These are phyloP conservation scores for Hystrix cristata DNA, from an alignment of 2,113 vertebrate species.

Conservation along the genomic window DNA sequence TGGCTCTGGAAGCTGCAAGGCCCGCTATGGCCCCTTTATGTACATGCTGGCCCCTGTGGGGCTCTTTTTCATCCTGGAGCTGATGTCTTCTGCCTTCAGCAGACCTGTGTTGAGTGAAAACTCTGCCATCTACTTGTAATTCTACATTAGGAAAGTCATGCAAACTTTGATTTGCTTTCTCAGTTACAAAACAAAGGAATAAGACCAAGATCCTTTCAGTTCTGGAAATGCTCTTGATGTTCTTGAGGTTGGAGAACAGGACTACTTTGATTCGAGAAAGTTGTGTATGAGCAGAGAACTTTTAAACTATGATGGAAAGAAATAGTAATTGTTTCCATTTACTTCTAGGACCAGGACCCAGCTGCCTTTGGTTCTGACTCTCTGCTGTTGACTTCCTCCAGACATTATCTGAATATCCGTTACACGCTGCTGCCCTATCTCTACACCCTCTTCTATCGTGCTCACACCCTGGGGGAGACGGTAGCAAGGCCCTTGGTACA, in stretches of 20 bases:
- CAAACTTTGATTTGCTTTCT: not conserved
- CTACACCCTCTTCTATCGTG: conserved; percentile 96
- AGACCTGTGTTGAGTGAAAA: not conserved
- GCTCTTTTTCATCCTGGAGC: not conserved
- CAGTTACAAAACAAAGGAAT: not conserved
- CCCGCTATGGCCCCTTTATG: not conserved
- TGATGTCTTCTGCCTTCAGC: not conserved
- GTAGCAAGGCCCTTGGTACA: conserved; percentile 95
- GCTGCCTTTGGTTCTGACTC: conserved; percentile 91
- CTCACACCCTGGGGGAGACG: conserved; percentile 92
- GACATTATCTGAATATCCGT: conserved; percentile 93
- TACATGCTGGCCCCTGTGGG: not conserved
- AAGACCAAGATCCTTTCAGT: not conserved
- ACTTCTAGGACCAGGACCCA: conserved; percentile 94
- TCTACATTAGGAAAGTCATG: not conserved
- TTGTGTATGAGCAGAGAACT: not conserved
- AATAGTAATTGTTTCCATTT: not conserved
- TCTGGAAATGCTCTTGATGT: not conserved
- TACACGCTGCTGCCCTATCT: conserved; percentile 97
- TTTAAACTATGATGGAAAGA: not conserved
- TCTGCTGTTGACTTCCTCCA: conserved; percentile 90
- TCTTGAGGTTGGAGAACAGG: not conserved
- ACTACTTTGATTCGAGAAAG: not conserved
- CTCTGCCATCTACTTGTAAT: not conserved
- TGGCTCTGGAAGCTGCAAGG: not conserved